Evolutionary conservation across 2,113 vertebrate genomes (phyloP).

Genomic region (Propithecus coquereli): DNA sequence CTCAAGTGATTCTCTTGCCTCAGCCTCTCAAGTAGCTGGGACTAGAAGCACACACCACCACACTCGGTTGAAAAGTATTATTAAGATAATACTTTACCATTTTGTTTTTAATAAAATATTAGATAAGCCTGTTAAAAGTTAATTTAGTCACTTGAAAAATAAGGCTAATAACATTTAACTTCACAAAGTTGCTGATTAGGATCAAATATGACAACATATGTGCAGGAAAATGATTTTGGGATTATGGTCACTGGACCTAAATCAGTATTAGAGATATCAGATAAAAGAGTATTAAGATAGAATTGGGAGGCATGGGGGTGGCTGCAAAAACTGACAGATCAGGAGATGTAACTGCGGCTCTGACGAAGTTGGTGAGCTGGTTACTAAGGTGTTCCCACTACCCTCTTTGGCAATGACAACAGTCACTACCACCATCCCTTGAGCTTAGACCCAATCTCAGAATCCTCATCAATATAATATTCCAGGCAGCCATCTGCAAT

Average conservation of each 20-base stretch:
- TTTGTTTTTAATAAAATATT: neutral
- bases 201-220: neutral
- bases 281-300: neutral
- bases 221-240: neutral
- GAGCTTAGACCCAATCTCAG: neutral
- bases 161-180: neutral
- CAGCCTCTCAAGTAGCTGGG: too few species aligned
- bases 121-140: neutral
- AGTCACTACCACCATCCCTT: neutral
- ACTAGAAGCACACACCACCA: too few species aligned
- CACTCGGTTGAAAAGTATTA: neutral
- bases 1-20: too few species aligned
- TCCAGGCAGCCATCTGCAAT: neutral
- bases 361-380: too few species aligned
- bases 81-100: neutral
- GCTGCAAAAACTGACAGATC: neutral
- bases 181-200: neutral
- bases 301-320: rapidly evolving
- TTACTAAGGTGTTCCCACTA: too few species aligned
- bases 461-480: neutral
- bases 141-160: neutral
- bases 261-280: neutral
- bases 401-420: neutral
- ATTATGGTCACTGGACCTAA: neutral
- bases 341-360: neutral